These are phyloP conservation scores for Lysandra coridon DNA, from an alignment of 2,888 invertebrate species.

Conservation along the genomic window DNA sequence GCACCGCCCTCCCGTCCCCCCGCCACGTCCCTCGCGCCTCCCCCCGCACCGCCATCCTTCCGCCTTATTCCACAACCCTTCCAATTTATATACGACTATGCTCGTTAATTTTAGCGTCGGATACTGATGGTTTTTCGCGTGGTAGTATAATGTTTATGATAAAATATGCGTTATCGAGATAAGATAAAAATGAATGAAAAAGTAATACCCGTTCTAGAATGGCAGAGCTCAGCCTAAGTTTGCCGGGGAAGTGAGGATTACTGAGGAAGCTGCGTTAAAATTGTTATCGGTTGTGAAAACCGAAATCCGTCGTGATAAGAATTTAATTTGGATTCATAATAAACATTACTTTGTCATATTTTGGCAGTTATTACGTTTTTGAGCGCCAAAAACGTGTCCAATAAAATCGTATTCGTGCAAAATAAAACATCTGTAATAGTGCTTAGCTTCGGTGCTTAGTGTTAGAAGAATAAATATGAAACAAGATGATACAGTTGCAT, in stretches of 20 bases:
- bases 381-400: neutral
- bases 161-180: neutral
- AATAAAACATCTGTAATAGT: neutral
- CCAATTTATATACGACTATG: slow-evolving; percentile 38
- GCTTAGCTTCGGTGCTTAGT: neutral
- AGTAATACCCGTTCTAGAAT: neutral
- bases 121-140: neutral
- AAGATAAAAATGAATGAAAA: slow-evolving; percentile 5
- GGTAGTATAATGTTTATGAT: neutral
- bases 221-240: neutral
- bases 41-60: slow-evolving; percentile 57
- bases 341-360: neutral
- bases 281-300: neutral
- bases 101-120: slow-evolving; percentile 22
- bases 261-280: neutral
- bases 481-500: neutral
- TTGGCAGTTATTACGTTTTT: neutral
- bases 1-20: slow-evolving; percentile 73
- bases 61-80: slow-evolving; percentile 40
- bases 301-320: neutral
- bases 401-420: neutral
- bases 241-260: neutral
- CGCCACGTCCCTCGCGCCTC: slow-evolving; percentile 58
- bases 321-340: neutral
- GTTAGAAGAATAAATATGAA: neutral